Conservation (phyloP, 2,888 invertebrate species). For the Lochmaea capreae region DNA sequence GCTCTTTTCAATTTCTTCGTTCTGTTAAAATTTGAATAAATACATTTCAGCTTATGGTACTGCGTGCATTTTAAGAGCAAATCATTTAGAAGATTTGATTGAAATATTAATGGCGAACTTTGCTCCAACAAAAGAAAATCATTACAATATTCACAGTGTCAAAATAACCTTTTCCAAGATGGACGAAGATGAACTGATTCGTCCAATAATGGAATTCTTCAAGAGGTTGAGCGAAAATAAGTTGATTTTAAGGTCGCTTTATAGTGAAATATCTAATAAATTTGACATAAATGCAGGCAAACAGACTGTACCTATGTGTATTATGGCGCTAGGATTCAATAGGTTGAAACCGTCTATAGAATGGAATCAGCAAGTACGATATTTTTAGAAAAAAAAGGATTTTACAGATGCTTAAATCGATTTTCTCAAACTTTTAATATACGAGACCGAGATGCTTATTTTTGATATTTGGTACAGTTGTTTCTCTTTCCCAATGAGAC, state of each 20-base stretch:
- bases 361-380: constrained; percentile 52
- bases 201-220: constrained; percentile 65
- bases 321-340: constrained; percentile 59
- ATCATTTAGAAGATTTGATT: constrained; percentile 58
- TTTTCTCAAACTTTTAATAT: too few relatives aligned
- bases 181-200: constrained; percentile 55
- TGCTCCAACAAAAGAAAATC: constrained; percentile 53
- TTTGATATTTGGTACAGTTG: too few relatives aligned
- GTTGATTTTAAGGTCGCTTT: constrained; percentile 61
- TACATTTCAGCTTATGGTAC: constrained; percentile 58
- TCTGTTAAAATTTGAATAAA: background rate
- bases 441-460: too few relatives aligned
- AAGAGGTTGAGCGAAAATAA: constrained; percentile 59
- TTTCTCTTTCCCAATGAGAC: too few relatives aligned
- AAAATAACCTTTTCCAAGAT: constrained; percentile 53
- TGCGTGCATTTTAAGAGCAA: constrained; percentile 63
- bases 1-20: background rate
- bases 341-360: constrained; percentile 54
- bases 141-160: constrained; percentile 60
- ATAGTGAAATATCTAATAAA: constrained; percentile 53
- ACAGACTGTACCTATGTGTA: constrained; percentile 61
- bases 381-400: background rate
- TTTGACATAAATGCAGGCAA: constrained; percentile 58
- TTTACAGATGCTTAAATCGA: too few relatives aligned
- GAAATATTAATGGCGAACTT: constrained; percentile 61